Conservation (phyloP, 2,888 invertebrate genomes). For the Lacanobia wlatinum region DNA sequence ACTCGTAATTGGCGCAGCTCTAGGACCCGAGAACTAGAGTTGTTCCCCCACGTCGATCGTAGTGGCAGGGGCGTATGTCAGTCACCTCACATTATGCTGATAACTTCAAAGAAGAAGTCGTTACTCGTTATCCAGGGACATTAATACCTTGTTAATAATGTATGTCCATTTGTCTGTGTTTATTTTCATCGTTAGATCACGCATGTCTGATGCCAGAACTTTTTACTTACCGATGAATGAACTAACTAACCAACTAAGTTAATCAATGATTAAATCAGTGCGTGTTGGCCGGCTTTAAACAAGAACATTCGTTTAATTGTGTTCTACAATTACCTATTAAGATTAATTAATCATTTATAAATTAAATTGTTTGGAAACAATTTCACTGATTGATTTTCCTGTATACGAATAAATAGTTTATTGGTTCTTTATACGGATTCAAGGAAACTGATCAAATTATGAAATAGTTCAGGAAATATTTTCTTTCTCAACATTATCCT, state of each 20-base stretch:
- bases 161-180: slow-evolving; percentile 27
- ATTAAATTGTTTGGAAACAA: neutral
- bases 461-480: neutral
- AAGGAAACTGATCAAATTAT: neutral
- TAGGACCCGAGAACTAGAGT: slow-evolving; percentile 25
- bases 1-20: slow-evolving; percentile 38
- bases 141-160: slow-evolving; percentile 56
- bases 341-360: slow-evolving; percentile 7
- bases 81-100: slow-evolving; percentile 53
- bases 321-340: slow-evolving; percentile 5
- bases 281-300: slow-evolving; percentile 22
- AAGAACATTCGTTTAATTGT: slow-evolving; percentile 26
- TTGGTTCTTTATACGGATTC: neutral
- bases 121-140: slow-evolving; percentile 39
- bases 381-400: slow-evolving; percentile 5
- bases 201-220: slow-evolving; percentile 36
- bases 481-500: neutral
- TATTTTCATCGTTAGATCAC: slow-evolving; percentile 33
- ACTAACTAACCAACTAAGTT: slow-evolving; percentile 1
- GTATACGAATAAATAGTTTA: neutral
- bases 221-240: slow-evolving; percentile 45
- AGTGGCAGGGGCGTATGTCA: slow-evolving; percentile 54
- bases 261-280: slow-evolving; percentile 35
- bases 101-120: slow-evolving; percentile 43
- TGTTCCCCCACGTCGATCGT: slow-evolving; percentile 42